Percentiles rank a stretch among this genome's conserved stretches.
These are phyloP conservation scores for Parazoanthus darwini DNA, from an alignment of 92 coral and sea anemone species.

Conservation along the genomic window DNA sequence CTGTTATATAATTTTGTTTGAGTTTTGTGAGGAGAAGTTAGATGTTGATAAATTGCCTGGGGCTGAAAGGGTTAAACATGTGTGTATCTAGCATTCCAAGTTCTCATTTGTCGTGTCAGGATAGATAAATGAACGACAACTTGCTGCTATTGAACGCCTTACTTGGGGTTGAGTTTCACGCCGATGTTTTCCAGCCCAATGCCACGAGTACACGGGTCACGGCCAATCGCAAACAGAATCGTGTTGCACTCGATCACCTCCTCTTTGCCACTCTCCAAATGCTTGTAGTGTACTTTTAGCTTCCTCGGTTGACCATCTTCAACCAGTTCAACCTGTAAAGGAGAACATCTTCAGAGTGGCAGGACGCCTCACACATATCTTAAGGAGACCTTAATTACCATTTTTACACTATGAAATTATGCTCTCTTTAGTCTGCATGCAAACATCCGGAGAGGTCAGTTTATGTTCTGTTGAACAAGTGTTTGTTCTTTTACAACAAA, in stretches of 20 bases:
- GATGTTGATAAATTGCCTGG: too few relatives aligned
- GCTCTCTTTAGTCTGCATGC: background rate
- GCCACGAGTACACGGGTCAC: constrained; percentile 89
- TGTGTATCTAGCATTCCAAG: too few relatives aligned
- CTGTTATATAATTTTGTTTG: too few relatives aligned
- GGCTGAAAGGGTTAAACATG: too few relatives aligned
- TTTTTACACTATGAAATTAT: too few relatives aligned
- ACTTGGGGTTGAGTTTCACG: constrained; percentile 87
- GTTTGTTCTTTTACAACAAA: too few relatives aligned
- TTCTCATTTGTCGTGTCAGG: too few relatives aligned
- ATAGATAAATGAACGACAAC: too few relatives aligned
- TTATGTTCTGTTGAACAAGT: too few relatives aligned
- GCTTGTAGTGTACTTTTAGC: constrained; percentile 78
- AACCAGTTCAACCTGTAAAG: constrained; percentile 69
- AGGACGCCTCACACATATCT: background rate
- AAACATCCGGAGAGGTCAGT: too few relatives aligned
- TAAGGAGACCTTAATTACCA: too few relatives aligned
- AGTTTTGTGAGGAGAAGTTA: too few relatives aligned
- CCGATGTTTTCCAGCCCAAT: constrained; percentile 94
- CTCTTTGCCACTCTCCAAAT: constrained; percentile 79
- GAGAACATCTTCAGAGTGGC: background rate
- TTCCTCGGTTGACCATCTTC: constrained; percentile 95
- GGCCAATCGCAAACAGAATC: constrained; percentile 92
- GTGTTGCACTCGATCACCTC: constrained; percentile 85
- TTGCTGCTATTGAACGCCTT: constrained; percentile 13